Conservation (phyloP, 2,888 invertebrate species). For the Agrochola lychnidis region DNA sequence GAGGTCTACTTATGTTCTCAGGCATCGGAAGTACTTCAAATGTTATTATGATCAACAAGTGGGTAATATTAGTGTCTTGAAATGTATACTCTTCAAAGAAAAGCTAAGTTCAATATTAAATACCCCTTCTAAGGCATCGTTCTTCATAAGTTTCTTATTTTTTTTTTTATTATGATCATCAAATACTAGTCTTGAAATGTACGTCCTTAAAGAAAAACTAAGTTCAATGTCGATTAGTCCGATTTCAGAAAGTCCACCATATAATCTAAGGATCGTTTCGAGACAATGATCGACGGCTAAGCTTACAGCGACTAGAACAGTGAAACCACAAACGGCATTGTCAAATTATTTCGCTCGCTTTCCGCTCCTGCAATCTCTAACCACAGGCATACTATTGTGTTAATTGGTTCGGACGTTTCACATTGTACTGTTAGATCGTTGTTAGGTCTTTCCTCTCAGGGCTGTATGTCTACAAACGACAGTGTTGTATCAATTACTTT, state of each 20-base stretch:
- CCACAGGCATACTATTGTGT: slow-evolving; percentile 21
- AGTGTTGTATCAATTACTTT: not conserved
- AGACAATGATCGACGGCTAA: not conserved
- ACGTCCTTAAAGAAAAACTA: not conserved
- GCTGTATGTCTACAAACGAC: not conserved
- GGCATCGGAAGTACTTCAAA: not conserved
- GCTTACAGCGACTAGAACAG: not conserved
- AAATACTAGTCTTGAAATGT: not conserved
- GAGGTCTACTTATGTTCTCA: not conserved
- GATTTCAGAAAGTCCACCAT: not conserved
- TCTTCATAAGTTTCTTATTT: not conserved
- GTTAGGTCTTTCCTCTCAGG: slow-evolving; percentile 1
- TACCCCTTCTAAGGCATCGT: not conserved
- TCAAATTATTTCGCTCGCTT: slow-evolving; percentile 25
- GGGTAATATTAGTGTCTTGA: not conserved
- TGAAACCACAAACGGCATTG: slow-evolving; percentile 6
- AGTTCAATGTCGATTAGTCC: not conserved
- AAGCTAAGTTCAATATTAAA: not conserved
- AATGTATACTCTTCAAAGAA: not conserved
- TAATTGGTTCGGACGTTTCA: slow-evolving; percentile 23
- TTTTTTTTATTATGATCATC: not conserved
- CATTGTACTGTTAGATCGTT: slow-evolving; percentile 4
- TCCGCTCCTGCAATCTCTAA: slow-evolving; percentile 29
- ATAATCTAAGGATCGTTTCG: not conserved
- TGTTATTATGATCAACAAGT: not conserved